Evolutionary conservation across 2,113 vertebrate genomes (phyloP), one percentile per base, ranked within the genome.

Genomic region (Potamarius usumacintae): DNA sequence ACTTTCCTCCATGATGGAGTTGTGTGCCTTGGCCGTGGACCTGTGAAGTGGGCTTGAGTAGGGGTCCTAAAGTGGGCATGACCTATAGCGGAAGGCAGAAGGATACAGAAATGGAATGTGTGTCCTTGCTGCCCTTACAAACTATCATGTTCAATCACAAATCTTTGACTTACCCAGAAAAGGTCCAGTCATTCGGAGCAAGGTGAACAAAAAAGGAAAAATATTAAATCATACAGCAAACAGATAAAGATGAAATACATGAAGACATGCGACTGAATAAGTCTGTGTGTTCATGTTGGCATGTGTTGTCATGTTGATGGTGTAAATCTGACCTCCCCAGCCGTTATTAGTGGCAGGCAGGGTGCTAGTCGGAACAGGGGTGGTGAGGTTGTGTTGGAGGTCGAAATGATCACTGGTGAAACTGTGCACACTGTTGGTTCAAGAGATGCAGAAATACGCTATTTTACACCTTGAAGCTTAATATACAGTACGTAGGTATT

Each of bases 401-500:
- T 97, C 97, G 91, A 97, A 98, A 91, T 97, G 96, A 94, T 98
- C 97, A 91, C 94, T 96, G 92, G 94, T 96, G 91, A 97, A 96
- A 91, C 96, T 97, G 94, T 97, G 97, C 96, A 97, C 96, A 93
- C 97, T 97, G 93, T 85, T 48, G 17, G 25, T 89, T 69, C 78
- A 80, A 9, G 0, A 57, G 42, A 89, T 11, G 1, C 18, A 88
- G 8, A 69, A 60, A 85, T n/a, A 58, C 10, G 50, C 6, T 34
- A 34, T 60, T 18, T 72, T 52, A 83, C 18, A 69, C 2, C 25
- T 67, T 50, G 14, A 63, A 22, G 8, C 11, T 48, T 22, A 34
- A 48, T 15, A 42, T 42, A 42, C 42, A 42, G 42, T 42, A 42
- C 4, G 42, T 15, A 14, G 1, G 1, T 77, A 52, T 77, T 52